phyloP scores from a whole-genome alignment of 1,140 invertebrate genomes.

The Drosophila fuyamai region DNA sequence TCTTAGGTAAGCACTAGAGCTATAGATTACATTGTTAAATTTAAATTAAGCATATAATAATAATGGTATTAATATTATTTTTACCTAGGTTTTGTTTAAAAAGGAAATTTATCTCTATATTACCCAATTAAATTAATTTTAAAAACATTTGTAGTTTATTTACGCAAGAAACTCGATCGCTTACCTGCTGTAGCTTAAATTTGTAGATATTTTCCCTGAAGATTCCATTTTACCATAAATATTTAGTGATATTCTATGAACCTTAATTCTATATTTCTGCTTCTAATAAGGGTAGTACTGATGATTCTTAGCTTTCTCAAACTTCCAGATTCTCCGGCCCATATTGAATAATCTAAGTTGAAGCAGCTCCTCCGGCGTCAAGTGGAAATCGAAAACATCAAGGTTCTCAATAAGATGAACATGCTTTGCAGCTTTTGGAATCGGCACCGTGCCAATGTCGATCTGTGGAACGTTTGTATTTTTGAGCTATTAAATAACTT shows the following conservation, averaged over 20 bases:
- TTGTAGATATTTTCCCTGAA: too few relatives aligned
- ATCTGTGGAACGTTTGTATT: conserved; percentile 85
- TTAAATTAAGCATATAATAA: too few relatives aligned
- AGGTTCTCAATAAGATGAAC: conserved; percentile 90
- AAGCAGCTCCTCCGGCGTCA: conserved; percentile 88
- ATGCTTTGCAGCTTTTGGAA: conserved; percentile 92
- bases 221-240: neutral
- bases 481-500: conserved; percentile 4
- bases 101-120: too few relatives aligned
- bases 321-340: conserved; percentile 50
- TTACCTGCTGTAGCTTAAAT: too few relatives aligned
- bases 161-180: too few relatives aligned
- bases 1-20: neutral
- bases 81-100: too few relatives aligned
- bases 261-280: neutral
- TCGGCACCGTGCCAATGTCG: conserved; percentile 90
- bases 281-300: conserved; percentile 48
- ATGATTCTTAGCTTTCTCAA: conserved; percentile 55
- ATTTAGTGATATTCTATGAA: neutral
- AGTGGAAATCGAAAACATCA: conserved; percentile 90
- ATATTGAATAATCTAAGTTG: conserved; percentile 86
- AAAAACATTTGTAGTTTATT: too few relatives aligned
- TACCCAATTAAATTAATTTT: too few relatives aligned
- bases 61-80: too few relatives aligned
- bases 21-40: too few relatives aligned